Base-by-base conservation (phyloP, 2,888 invertebrate species). In the Lepas anatifera region DNA sequence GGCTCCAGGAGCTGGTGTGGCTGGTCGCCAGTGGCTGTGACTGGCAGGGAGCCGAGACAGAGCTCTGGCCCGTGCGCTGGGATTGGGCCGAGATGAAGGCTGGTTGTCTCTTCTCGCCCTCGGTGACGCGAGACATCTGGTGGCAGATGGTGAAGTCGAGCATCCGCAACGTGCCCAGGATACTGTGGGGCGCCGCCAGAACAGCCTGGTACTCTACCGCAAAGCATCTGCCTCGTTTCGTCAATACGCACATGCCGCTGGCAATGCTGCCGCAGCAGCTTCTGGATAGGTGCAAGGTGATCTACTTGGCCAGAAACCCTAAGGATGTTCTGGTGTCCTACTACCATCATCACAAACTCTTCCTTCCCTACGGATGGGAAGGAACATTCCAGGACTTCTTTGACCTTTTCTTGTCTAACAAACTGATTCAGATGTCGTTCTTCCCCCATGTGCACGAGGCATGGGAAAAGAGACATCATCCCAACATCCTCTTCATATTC, bases 291-390 rank as follows among this genome's bases (percentile, higher is more conserved):
- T 74, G 75, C 64, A 70, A 81, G 79, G 76, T 79, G 13, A 77
- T 82, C 48, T 82, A 81, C 74, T 77, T 82, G 41, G 77, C 78
- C 11, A 77, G 82, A 63, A 81, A 82, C 73, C 81, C 81, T 0
- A 81, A 80, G 74, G 81, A 82, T 75, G 77, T 77, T 6, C 77
- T 77, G 6, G 80, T 82, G 11, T 81, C 81, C 2, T 80, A 78
- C 71, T 81, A 76, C 74, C 77, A 80, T 73, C 81, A 80, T 73
- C 41, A 43, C 58, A 35, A 46, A 22, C n/a, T 35, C 18, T 22
- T 64, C 11, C 22, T 22, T 11, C 35, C 58, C 35, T 43, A 63
- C 22, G 67, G 63, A 13, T 37, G 39, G 74, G 58, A 58, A 4
- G 58, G 58, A 8, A 76, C 29, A 68, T 76, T 76, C 75, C 71